Conservation (phyloP, 1,140 invertebrate genomes). For the Agrilus planipennis region DNA sequence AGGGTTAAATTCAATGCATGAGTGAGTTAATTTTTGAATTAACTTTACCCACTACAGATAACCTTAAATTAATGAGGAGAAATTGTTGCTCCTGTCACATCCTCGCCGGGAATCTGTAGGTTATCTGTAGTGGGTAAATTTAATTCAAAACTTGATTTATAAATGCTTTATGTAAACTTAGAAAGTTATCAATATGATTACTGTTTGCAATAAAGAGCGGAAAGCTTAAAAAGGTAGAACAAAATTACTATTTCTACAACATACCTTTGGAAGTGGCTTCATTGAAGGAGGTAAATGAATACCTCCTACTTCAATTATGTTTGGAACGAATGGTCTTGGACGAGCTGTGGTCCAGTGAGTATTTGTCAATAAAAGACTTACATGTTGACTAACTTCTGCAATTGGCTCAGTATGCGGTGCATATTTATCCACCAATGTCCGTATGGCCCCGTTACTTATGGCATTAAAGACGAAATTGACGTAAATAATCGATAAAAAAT, state of each 20-base stretch:
- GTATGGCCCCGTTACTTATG: background rate
- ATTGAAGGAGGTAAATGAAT: conserved; percentile 38
- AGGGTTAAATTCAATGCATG: no score
- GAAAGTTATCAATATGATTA: no score
- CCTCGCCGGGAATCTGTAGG: no score
- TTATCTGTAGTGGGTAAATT: no score
- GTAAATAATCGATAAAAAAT: conserved; percentile 15
- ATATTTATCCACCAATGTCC: conserved; percentile 1
- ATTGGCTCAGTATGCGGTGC: background rate
- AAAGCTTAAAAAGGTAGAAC: no score
- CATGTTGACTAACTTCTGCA: conserved; percentile 20
- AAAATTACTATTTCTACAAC: background rate
- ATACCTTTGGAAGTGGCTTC: conserved; percentile 14
- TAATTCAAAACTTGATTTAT: no score
- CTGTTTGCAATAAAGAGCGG: no score
- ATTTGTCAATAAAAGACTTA: conserved; percentile 43
- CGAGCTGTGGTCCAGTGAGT: conserved; percentile 41
- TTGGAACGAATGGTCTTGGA: conserved; percentile 36
- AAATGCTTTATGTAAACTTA: no score
- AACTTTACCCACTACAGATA: no score
- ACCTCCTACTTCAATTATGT: conserved; percentile 45
- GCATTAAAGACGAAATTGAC: conserved; percentile 7
- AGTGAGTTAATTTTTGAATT: no score
- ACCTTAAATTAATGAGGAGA: no score
- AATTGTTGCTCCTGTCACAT: no score